phyloP scores from a whole-genome alignment of 2,888 invertebrate genomes.

The Dugesia japonica region DNA sequence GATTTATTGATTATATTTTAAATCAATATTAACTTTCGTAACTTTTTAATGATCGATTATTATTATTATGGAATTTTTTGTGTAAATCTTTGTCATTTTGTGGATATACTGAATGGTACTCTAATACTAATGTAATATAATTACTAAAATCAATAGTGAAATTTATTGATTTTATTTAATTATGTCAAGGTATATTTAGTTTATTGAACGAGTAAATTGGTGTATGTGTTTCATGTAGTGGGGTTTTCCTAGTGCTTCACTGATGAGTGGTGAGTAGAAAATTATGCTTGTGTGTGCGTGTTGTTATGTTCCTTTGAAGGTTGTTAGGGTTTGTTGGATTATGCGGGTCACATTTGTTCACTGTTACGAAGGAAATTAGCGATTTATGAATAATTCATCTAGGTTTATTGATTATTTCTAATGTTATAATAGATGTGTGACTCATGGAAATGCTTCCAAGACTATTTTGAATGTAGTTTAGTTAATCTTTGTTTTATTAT shows the following conservation, averaged over 20 bases:
- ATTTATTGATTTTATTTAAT: slow-evolving; percentile 8
- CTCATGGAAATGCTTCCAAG: not conserved
- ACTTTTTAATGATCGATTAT: not conserved
- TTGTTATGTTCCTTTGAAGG: slow-evolving; percentile 5
- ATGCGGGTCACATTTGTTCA: slow-evolving; percentile 14
- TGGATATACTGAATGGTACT: too few relatives aligned
- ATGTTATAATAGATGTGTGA: not conserved
- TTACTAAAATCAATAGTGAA: not conserved
- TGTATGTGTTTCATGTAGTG: not conserved
- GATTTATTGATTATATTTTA: slow-evolving; percentile 1
- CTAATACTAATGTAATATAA: too few relatives aligned
- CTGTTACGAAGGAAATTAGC: not conserved
- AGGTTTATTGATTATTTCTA: not conserved
- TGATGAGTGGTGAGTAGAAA: slow-evolving; percentile 1
- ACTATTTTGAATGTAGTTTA: too few relatives aligned
- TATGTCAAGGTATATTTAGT: slow-evolving; percentile 1
- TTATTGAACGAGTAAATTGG: not conserved
- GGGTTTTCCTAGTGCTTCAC: not conserved
- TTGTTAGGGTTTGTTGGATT: slow-evolving; percentile 11
- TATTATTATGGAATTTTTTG: not conserved
- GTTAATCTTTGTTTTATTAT: too few relatives aligned
- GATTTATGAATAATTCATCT: slow-evolving; percentile 6
- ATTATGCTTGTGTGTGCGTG: not conserved
- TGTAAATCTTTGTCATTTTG: too few relatives aligned
- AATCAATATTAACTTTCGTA: not conserved